A percentile compares a stretch with the other conserved stretches of the same genome.
phyloP scores from a whole-genome alignment of 2,888 invertebrate species.

The Andrena bucephala region DNA sequence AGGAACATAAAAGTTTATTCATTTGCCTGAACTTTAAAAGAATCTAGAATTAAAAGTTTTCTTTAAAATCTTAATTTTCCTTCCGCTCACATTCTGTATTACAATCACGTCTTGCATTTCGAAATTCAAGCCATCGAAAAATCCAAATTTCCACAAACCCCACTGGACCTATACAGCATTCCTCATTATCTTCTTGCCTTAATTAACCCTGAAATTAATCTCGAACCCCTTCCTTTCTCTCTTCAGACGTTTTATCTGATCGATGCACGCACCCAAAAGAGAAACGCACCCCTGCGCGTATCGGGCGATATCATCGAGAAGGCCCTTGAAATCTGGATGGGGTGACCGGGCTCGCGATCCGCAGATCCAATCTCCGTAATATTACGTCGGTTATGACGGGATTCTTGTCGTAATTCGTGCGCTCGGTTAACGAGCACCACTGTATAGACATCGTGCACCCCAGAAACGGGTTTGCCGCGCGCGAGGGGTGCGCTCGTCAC shows the following conservation, averaged over 20 bases:
- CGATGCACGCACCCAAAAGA: constrained; percentile 4
- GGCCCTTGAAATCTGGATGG: constrained; percentile 45
- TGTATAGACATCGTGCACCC: constrained; percentile 40
- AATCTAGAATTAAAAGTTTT: too few relatives aligned
- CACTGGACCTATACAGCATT: not conserved
- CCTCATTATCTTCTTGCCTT: not conserved
- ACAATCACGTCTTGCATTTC: too few relatives aligned
- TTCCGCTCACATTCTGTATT: too few relatives aligned
- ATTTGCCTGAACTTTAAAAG: too few relatives aligned
- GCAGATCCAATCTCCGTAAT: constrained; percentile 71
- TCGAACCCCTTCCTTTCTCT: not conserved
- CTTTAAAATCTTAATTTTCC: too few relatives aligned
- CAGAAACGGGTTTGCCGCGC: constrained; percentile 33
- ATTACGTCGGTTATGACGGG: constrained; percentile 73
- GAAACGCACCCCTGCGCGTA: constrained; percentile 18
- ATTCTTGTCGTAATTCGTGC: constrained; percentile 73
- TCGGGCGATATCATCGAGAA: constrained; percentile 57
- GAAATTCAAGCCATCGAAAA: not conserved
- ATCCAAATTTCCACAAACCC: not conserved
- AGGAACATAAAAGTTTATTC: too few relatives aligned
- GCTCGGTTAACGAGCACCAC: constrained; percentile 43
- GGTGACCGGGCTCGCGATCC: constrained; percentile 42
- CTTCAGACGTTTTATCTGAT: constrained; percentile 9
- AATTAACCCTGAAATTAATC: constrained; percentile 35
- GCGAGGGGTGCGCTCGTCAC: constrained; percentile 51